Evolutionary conservation across 2,888 invertebrate species (phyloP).

Genomic region (Entomobrya proxima): DNA sequence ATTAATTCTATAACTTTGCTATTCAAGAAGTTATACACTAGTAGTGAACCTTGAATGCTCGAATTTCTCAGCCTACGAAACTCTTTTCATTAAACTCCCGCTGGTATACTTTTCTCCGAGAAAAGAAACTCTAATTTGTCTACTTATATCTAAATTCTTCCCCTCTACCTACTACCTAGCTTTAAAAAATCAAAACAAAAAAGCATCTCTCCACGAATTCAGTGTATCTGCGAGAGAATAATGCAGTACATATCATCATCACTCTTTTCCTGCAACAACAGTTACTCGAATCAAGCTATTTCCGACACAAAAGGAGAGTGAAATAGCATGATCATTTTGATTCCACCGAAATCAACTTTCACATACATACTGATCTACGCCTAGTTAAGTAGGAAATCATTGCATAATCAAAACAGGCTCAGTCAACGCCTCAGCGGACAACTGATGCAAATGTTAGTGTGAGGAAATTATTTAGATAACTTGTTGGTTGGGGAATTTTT

Average conservation of each 20-base stretch:
- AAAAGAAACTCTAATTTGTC: slow-evolving; percentile 30
- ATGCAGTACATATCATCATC: slow-evolving; percentile 21
- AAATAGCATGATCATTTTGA: slow-evolving; percentile 35
- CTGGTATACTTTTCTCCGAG: not conserved
- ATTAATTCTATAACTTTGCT: too few species aligned
- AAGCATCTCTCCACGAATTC: slow-evolving; percentile 12
- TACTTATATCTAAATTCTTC: slow-evolving; percentile 1
- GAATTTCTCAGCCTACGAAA: not conserved
- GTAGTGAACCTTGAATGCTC: too few species aligned
- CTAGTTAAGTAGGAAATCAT: slow-evolving; percentile 60
- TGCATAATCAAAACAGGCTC: slow-evolving; percentile 63
- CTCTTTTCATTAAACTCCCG: not conserved
- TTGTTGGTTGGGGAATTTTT: slow-evolving; percentile 53
- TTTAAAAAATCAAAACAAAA: slow-evolving; percentile 16
- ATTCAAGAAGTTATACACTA: too few species aligned
- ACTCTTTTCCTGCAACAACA: not conserved
- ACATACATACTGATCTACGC: slow-evolving; percentile 48
- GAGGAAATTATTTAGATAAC: slow-evolving; percentile 51
- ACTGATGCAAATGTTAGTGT: slow-evolving; percentile 28
- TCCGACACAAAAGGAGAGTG: not conserved
- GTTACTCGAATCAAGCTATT: too few species aligned
- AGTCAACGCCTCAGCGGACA: slow-evolving; percentile 16
- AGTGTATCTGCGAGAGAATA: not conserved
- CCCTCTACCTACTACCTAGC: slow-evolving; percentile 1
- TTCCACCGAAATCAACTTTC: not conserved